Base-by-base conservation (phyloP, 2,888 invertebrate species). In the Mesopsocus fuscifrons region DNA sequence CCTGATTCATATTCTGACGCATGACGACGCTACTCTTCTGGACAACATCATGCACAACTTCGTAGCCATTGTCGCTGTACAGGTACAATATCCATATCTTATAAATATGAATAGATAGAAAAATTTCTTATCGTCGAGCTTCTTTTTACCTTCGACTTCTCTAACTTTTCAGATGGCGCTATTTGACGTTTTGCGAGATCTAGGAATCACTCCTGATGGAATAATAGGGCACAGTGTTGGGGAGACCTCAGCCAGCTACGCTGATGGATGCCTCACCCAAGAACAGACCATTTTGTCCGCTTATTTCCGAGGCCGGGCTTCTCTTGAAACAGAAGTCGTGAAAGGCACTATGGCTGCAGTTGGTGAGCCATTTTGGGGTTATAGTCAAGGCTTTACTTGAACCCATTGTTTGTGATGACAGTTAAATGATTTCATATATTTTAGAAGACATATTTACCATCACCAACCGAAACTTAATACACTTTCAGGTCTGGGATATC, bases 171-270 rank as follows among this genome's bases (percentile, higher is more conserved):
- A 72, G 68, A 74, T 80, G 49, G 70, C 63, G 5, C 54, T 73
- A 30, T 67, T 68, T 32, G 81, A 84, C 55, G 58, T 78, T 3
- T 60, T 84, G 40, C 62, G 59, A 42, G 62, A 59, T 3, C 55
- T 72, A 16, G 74, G 74, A 11, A 61, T 84, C 23, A 61, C 65
- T 41, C 77, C 82, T 8, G 81, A 83, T 58, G 74, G 74, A 22
- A 74, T 83, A 49, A 72, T 84, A 49, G 84, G 79, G 51, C 72
- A 76, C 59, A 70, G 71, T 20, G 70, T 70, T 2, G 74, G 74
- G 34, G 74, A 74, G 56, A 59, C 74, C 45, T 72, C 70, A 30
- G 74, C 74, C 57, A 72, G 70, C 6, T 75, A 75, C 55, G 72
- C 72, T 45, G 74, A 75, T 55, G 71, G 71, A 8, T 67, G 68